A percentile compares a stretch with the other conserved stretches of the same genome.
phyloP scores from a whole-genome alignment of 1,140 invertebrate genomes.

The Anastatus disparis region DNA sequence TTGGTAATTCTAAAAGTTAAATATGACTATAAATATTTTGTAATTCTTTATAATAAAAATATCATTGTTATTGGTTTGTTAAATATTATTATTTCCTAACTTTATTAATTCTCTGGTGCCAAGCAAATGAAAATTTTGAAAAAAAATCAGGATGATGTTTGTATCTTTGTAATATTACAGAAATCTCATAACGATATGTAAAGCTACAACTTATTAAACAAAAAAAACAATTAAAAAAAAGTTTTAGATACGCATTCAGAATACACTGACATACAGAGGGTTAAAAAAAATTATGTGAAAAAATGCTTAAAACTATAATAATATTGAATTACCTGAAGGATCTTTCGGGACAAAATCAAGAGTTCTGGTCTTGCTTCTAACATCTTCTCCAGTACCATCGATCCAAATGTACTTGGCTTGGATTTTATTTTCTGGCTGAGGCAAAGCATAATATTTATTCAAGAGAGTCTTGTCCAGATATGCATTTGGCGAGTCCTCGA shows the following conservation, averaged over 20 bases:
- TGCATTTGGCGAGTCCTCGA: conserved; percentile 76
- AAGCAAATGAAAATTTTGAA: no score
- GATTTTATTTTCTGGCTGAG: conserved; percentile 79
- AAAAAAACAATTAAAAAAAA: no score
- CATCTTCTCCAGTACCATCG: conserved; percentile 89
- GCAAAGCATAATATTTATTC: conserved; percentile 78
- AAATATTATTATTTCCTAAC: not conserved
- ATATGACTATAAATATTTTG: no score
- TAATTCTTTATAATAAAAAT: not conserved
- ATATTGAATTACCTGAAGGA: conserved; percentile 70
- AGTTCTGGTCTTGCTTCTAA: conserved; percentile 90
- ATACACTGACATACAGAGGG: no score
- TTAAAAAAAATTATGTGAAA: no score
- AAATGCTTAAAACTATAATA: not conserved
- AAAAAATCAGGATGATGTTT: no score
- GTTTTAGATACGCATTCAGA: no score
- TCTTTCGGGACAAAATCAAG: conserved; percentile 80
- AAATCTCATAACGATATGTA: not conserved
- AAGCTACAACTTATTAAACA: no score
- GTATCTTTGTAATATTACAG: no score
- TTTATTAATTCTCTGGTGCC: not conserved
- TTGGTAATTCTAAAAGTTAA: conserved; percentile 79
- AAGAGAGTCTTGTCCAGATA: conserved; percentile 80
- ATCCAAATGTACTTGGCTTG: conserved; percentile 96
- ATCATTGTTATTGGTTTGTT: no score